phyloP scores from a whole-genome alignment of 2,797 vertebrate species.

The Chromis chromis region DNA sequence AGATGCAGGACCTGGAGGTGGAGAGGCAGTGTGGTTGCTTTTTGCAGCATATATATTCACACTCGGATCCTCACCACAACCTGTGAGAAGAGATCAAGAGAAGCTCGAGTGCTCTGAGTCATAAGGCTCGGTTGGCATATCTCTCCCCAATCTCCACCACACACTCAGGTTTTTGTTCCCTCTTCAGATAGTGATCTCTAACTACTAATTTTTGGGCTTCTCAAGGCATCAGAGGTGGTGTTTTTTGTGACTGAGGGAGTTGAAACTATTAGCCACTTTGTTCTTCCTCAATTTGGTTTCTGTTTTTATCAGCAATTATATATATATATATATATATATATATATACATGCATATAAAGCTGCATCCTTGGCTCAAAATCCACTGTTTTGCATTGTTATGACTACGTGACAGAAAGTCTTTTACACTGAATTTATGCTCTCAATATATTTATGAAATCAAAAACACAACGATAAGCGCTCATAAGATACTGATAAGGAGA shows the following conservation, averaged over 20 bases:
- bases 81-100: slow-evolving; percentile 32
- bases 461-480: slow-evolving; percentile 6
- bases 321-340: too few relatives aligned
- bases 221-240: neutral
- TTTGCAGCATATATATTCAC: slow-evolving; percentile 54
- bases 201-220: neutral
- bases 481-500: slow-evolving; percentile 16
- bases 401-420: slow-evolving; percentile 6
- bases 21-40: slow-evolving; percentile 52
- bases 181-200: slow-evolving; percentile 4
- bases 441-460: slow-evolving; percentile 28
- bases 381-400: neutral
- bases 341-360: too few relatives aligned
- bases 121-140: slow-evolving; percentile 41
- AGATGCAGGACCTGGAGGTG: slow-evolving; percentile 47
- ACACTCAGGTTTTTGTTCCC: slow-evolving; percentile 23
- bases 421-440: slow-evolving; percentile 4
- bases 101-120: slow-evolving; percentile 39
- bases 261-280: slow-evolving; percentile 9
- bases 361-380: slow-evolving; percentile 1
- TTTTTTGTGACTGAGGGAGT: neutral
- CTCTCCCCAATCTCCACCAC: slow-evolving; percentile 29
- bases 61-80: slow-evolving; percentile 56
- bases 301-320: slow-evolving; percentile 6
- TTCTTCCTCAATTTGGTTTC: slow-evolving; percentile 43